Conservation (phyloP, 1,140 invertebrate species). For the Drosophila pseudoananassae region DNA sequence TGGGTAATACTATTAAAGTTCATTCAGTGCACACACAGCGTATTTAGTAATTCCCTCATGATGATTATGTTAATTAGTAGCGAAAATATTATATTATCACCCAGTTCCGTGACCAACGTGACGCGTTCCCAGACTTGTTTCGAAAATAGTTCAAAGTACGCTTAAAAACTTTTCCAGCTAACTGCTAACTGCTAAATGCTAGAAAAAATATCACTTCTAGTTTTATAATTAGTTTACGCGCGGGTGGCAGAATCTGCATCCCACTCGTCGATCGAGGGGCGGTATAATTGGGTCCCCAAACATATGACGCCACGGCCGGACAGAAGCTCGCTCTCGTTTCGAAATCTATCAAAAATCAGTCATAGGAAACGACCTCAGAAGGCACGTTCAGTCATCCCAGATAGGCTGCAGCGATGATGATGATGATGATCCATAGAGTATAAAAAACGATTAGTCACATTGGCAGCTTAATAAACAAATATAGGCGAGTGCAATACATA, state of each 20-base stretch:
- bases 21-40: background rate
- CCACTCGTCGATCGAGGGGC: background rate
- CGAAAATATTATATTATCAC: slow-evolving; percentile 27
- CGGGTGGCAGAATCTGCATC: slow-evolving; percentile 54
- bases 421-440: slow-evolving; percentile 23
- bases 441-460: slow-evolving; percentile 38
- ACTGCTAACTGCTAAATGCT: slow-evolving; percentile 25
- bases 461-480: slow-evolving; percentile 5
- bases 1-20: background rate
- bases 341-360: slow-evolving; percentile 5
- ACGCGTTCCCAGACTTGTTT: slow-evolving; percentile 7
- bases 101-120: slow-evolving; percentile 21
- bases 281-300: slow-evolving; percentile 23
- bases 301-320: slow-evolving; percentile 25
- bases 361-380: slow-evolving; percentile 18
- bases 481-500: background rate
- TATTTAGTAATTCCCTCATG: background rate
- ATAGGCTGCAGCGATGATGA: background rate
- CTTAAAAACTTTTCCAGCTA: slow-evolving; percentile 25
- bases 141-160: slow-evolving; percentile 16
- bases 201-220: slow-evolving; percentile 62
- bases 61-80: slow-evolving; percentile 13
- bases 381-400: slow-evolving; percentile 53
- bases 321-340: slow-evolving; percentile 1
- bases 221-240: slow-evolving; percentile 68